phyloP scores from a whole-genome alignment of 2,888 invertebrate species.

The Uloborus plumipes region DNA sequence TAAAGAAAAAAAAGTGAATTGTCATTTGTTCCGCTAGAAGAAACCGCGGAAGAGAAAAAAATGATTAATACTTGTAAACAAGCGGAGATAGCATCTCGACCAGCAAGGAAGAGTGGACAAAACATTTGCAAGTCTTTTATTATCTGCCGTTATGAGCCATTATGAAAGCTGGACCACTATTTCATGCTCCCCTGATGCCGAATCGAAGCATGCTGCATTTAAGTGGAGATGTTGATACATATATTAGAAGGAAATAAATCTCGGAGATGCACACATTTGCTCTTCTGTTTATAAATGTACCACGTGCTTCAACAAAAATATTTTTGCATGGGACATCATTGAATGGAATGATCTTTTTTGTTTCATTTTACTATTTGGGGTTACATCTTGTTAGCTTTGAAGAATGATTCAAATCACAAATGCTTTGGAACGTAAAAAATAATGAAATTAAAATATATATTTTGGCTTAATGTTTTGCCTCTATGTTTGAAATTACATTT shows the following conservation, averaged over 20 bases:
- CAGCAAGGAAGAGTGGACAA: constrained; percentile 55
- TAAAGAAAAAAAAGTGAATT: constrained; percentile 51
- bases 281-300: constrained; percentile 19
- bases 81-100: constrained; percentile 59
- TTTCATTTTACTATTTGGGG: too few relatives aligned
- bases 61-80: constrained; percentile 64
- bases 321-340: constrained; percentile 15
- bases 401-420: too few relatives aligned
- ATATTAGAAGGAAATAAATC: constrained; percentile 55
- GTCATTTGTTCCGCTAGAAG: constrained; percentile 65
- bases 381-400: too few relatives aligned
- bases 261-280: constrained; percentile 21
- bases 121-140: constrained; percentile 61
- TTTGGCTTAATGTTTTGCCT: too few relatives aligned
- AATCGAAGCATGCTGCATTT: constrained; percentile 24
- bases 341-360: too few relatives aligned
- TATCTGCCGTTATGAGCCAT: constrained; percentile 61
- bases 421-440: too few relatives aligned
- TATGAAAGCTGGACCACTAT: constrained; percentile 47
- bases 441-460: too few relatives aligned
- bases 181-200: constrained; percentile 51
- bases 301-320: too few relatives aligned
- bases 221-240: constrained; percentile 51
- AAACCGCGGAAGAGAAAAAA: constrained; percentile 55
- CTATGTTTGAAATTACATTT: too few relatives aligned